Percentiles rank a stretch among this genome's conserved stretches.
These are phyloP conservation scores for Aphrocallistes beatrix DNA, from an alignment of 37 sponge, comb jelly and placozoan genomes.

Conservation along the genomic window DNA sequence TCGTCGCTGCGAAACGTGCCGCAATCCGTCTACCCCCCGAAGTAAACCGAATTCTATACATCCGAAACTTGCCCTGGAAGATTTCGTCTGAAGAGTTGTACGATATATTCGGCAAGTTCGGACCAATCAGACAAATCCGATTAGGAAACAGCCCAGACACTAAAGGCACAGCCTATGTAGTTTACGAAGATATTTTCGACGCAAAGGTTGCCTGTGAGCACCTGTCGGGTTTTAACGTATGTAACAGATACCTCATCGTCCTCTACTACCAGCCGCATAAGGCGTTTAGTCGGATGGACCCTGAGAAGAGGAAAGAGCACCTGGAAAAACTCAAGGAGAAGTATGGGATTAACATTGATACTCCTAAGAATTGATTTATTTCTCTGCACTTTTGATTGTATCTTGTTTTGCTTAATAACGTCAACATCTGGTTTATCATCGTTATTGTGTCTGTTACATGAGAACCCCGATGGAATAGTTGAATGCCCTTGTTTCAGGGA, in stretches of 20 bases:
- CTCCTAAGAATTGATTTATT: not conserved
- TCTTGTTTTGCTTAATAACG: too few relatives aligned
- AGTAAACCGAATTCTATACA: slow-evolving; percentile 96
- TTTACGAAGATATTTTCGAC: slow-evolving; percentile 98
- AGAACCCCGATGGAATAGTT: too few relatives aligned
- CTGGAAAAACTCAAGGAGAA: slow-evolving; percentile 85
- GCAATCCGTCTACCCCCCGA: slow-evolving; percentile 86
- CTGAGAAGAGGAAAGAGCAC: slow-evolving; percentile 80
- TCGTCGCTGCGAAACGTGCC: not conserved
- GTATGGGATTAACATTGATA: slow-evolving; percentile 82
- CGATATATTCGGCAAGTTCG: slow-evolving; percentile 98
- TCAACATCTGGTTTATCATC: too few relatives aligned
- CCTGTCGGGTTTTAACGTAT: slow-evolving; percentile 95
- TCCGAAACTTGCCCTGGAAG: slow-evolving; percentile 93
- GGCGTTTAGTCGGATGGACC: slow-evolving; percentile 90
- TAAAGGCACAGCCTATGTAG: slow-evolving; percentile 90
- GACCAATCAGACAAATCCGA: slow-evolving; percentile 93
- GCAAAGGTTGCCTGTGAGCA: slow-evolving; percentile 99
- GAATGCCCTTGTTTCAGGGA: too few relatives aligned
- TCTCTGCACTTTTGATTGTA: too few relatives aligned
- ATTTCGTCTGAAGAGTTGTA: slow-evolving; percentile 94
- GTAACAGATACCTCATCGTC: slow-evolving; percentile 96
- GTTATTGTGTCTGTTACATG: too few relatives aligned
- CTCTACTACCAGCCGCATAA: slow-evolving; percentile 98
- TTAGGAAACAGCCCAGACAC: slow-evolving; percentile 84